These are phyloP conservation scores for Micrastur ruficollis DNA, from an alignment of 2,797 vertebrate species.

Conservation along the genomic window DNA sequence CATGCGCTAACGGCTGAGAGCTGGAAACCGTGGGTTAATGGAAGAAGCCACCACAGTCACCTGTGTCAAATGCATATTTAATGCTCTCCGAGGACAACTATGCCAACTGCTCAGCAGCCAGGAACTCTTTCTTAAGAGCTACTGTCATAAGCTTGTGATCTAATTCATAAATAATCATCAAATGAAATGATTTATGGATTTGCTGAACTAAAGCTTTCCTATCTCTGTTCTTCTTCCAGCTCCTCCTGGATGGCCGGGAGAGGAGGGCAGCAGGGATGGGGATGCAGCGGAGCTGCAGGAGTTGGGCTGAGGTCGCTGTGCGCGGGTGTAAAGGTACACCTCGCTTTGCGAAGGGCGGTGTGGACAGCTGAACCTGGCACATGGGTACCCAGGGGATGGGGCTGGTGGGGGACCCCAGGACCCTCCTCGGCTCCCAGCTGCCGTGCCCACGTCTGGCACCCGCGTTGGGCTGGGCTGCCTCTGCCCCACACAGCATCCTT, in stretches of 20 bases:
- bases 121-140: conserved; percentile 1
- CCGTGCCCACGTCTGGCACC: fast-evolving
- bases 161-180: conserved; percentile 43
- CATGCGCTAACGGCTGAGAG: not conserved
- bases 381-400: fast-evolving
- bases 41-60: conserved; percentile 2
- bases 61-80: conserved; percentile 20
- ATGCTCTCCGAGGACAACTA: not conserved
- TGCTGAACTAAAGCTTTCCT: conserved; percentile 18
- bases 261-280: not conserved
- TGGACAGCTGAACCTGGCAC: not conserved
- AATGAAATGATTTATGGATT: conserved; percentile 27
- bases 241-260: not conserved
- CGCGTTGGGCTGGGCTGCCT: not conserved
- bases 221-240: not conserved
- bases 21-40: not conserved
- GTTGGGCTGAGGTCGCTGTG: not conserved
- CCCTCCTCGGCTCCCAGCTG: fast-evolving
- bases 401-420: not conserved
- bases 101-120: conserved; percentile 12
- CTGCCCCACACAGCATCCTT: not conserved
- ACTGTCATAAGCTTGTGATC: conserved; percentile 8
- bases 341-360: not conserved
- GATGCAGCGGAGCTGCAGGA: not conserved
- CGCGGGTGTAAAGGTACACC: not conserved